These are phyloP conservation scores for Hypocryptadius cinnamomeus DNA, from an alignment of 2,113 vertebrate species.

Conservation along the genomic window DNA sequence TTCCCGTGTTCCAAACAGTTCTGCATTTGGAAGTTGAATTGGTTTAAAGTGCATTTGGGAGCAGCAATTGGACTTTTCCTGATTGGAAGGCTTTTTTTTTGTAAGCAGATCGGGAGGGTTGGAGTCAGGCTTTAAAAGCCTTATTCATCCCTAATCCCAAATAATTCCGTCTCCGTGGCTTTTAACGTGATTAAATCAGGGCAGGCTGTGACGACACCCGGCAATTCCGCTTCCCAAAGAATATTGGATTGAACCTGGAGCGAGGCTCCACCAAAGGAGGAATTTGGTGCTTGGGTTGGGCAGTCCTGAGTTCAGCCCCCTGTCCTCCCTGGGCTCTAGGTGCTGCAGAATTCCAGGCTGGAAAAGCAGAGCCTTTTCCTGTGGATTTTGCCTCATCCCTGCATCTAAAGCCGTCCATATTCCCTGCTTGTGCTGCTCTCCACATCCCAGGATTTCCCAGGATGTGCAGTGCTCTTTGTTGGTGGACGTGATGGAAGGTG, in stretches of 20 bases:
- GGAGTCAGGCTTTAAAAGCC: constrained; percentile 40
- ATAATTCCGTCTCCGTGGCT: constrained; percentile 44
- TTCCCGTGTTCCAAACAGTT: fast-evolving
- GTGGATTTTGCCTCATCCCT: fast-evolving
- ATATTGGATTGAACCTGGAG: background rate
- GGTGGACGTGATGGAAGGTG: background rate
- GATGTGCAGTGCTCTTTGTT: background rate
- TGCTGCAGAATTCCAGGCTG: background rate
- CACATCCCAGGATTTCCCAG: background rate
- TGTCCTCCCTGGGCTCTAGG: background rate
- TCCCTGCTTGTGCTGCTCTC: background rate
- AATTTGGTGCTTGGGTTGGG: background rate
- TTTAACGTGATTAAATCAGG: constrained; percentile 59
- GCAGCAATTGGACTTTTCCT: background rate
- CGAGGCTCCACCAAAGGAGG: background rate
- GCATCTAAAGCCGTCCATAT: fast-evolving
- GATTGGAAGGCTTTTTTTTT: background rate
- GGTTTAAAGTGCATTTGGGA: background rate
- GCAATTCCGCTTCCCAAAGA: background rate
- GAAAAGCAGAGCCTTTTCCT: background rate
- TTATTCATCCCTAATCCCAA: constrained; percentile 54
- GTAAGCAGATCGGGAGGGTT: constrained; percentile 20
- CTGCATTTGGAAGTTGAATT: background rate
- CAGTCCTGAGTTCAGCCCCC: background rate
- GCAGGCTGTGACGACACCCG: background rate